These are phyloP conservation scores for Sycophaga agraensis DNA, from an alignment of 1,140 invertebrate species.

Conservation along the genomic window DNA sequence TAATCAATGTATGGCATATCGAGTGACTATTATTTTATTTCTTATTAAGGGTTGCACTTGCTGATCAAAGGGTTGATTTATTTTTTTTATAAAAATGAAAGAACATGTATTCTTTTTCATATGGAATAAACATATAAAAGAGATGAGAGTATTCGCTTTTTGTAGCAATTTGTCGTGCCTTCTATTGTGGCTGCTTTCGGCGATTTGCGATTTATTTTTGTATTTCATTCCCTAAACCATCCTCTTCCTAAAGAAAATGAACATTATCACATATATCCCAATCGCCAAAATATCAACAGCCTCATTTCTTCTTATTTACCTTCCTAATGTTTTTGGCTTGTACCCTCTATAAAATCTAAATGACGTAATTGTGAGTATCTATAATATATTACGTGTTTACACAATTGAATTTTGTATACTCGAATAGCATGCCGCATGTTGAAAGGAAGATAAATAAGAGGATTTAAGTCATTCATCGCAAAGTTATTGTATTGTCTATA, in stretches of 20 bases:
- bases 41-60: constrained; percentile 3
- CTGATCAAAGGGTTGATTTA: constrained; percentile 12
- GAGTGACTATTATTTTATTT: constrained; percentile 20
- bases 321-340: constrained; percentile 6
- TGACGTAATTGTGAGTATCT: too few relatives aligned
- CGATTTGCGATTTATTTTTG: constrained; percentile 53
- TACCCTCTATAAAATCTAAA: constrained; percentile 8
- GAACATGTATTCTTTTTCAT: not conserved
- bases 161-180: constrained; percentile 55
- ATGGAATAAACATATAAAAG: not conserved
- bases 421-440: not conserved
- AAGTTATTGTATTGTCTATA: constrained; percentile 45
- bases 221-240: constrained; percentile 31
- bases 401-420: not conserved
- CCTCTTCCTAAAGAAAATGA: not conserved
- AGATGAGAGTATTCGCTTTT: constrained; percentile 36
- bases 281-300: constrained; percentile 4
- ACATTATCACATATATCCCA: not conserved
- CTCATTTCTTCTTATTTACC: not conserved
- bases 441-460: not conserved
- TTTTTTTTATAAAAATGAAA: constrained; percentile 9
- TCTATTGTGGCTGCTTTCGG: constrained; percentile 50
- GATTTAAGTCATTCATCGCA: constrained; percentile 33
- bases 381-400: constrained; percentile 20
- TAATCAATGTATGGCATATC: constrained; percentile 10